phyloP scores from a whole-genome alignment of 2,113 vertebrate genomes.

The Pteronura brasiliensis region DNA sequence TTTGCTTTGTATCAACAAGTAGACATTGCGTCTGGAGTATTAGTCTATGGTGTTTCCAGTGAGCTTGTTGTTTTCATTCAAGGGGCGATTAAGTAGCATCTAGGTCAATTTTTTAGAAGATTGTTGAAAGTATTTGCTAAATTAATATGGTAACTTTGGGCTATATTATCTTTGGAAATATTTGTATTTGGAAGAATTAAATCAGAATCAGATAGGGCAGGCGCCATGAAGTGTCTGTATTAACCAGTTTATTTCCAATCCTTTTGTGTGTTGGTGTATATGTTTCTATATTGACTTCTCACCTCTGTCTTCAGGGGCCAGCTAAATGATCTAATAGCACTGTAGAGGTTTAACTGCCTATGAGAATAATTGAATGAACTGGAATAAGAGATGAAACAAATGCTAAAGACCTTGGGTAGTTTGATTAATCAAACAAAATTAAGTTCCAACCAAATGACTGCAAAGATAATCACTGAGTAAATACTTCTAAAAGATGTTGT shows the following conservation, averaged over 20 bases:
- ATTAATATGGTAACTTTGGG: background rate
- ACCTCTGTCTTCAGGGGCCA: background rate
- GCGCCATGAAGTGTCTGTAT: background rate
- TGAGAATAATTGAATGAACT: background rate
- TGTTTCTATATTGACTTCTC: background rate
- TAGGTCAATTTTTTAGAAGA: background rate
- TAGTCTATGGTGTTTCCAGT: background rate
- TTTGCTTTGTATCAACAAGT: background rate
- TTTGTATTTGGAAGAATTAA: background rate
- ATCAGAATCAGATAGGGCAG: background rate
- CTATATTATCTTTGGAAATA: slow-evolving; percentile 1
- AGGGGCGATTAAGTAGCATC: background rate
- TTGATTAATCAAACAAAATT: slow-evolving; percentile 14
- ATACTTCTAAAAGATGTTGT: background rate
- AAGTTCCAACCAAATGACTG: background rate
- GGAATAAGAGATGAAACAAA: slow-evolving; percentile 11
- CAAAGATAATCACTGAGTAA: background rate
- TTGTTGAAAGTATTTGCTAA: background rate
- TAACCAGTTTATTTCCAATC: background rate
- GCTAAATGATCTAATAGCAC: background rate
- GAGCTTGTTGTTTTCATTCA: slow-evolving; percentile 2
- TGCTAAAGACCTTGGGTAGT: background rate
- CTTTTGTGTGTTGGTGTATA: background rate
- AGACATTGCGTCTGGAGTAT: background rate
- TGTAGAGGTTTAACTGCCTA: background rate